Base-by-base conservation (phyloP, 2,797 vertebrate species). In the Choloepus didactylus region DNA sequence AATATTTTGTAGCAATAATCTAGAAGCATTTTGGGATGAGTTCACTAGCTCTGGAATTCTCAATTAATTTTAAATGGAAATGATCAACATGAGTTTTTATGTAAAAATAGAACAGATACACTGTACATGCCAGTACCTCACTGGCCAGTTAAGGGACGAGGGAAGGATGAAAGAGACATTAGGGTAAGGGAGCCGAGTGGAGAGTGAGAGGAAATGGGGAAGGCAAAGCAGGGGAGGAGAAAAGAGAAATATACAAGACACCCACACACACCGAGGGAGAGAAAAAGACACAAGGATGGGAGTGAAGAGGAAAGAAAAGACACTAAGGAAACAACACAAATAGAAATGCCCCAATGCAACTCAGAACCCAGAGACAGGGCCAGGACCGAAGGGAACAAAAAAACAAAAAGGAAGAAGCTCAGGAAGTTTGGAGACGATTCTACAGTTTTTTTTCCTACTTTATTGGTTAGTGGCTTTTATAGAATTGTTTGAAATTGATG, bases 61-160 rank as follows among this genome's bases (percentile, higher is more conserved):
- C 85, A 81, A 41, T 66, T 59, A 72, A 9, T 94, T 88, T 84
- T 69, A 85, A 91, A 80, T 75, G 46, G 59, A 87, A 93, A 95
- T 27, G 38, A n/a, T 69, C 67, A 82, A 77, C 49, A 76, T 56
- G 21, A 27, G 27, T 72, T 70, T 89, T 87, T 66, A 91, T 35
- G 54, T 44, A 75, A 66, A 69, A 87, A 85, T 38, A 46, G 49
- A 70, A 83, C 41, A 80, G 59, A 84, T 25, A 10, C 12, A 87
- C 62, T 82, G n/a, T 62, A 54, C 21, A 56, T 35, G 77, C 66
- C 31, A 69, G 46, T 18, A 56, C 27, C 27, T 87, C 41, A 69
- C 4, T 9, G n/a, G 79, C 29, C 88, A 72, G 81, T 7, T 85
- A 77, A 81, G 72, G 31, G 38, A 82, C 25, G 35, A 51, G 51